A percentile compares a stretch with the other conserved stretches of the same genome.
These are phyloP conservation scores for Gerosis bhagava DNA, from an alignment of 2,888 invertebrate species.

Conservation along the genomic window DNA sequence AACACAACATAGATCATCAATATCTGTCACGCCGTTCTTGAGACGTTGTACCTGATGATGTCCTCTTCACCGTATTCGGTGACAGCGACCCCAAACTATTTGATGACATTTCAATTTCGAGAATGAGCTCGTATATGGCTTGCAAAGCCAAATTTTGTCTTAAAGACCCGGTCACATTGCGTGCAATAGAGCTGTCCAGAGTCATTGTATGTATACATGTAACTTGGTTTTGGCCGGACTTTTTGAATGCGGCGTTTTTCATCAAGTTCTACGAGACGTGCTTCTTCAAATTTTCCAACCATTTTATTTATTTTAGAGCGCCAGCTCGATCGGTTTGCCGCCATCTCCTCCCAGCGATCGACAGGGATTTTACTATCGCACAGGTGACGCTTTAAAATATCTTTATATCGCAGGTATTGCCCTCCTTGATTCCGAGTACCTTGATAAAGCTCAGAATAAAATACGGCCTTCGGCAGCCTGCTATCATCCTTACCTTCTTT, in stretches of 20 bases:
- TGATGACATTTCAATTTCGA: no score
- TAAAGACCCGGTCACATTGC: background rate
- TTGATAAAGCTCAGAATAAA: background rate
- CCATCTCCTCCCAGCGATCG: background rate
- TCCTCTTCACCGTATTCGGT: no score
- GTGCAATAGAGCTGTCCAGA: background rate
- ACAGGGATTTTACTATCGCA: background rate
- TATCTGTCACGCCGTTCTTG: no score
- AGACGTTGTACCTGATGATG: no score
- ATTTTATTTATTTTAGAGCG: background rate
- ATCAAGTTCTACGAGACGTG: background rate
- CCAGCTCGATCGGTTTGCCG: background rate
- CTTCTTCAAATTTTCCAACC: background rate
- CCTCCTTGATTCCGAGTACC: slow-evolving; percentile 6
- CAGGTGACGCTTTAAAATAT: background rate
- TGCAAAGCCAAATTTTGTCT: background rate
- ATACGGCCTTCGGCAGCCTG: slow-evolving; percentile 4
- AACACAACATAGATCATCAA: no score
- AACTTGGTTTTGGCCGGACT: background rate
- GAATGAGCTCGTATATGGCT: no score
- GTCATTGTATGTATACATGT: background rate
- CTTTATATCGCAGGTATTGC: slow-evolving; percentile 4
- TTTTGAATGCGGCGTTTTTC: background rate
- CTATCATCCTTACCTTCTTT: background rate
- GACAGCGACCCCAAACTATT: background rate